Percentiles rank a stretch among this genome's conserved stretches.
Evolutionary conservation across 1,140 invertebrate species (phyloP).

Genomic region (Heliconius congener): DNA sequence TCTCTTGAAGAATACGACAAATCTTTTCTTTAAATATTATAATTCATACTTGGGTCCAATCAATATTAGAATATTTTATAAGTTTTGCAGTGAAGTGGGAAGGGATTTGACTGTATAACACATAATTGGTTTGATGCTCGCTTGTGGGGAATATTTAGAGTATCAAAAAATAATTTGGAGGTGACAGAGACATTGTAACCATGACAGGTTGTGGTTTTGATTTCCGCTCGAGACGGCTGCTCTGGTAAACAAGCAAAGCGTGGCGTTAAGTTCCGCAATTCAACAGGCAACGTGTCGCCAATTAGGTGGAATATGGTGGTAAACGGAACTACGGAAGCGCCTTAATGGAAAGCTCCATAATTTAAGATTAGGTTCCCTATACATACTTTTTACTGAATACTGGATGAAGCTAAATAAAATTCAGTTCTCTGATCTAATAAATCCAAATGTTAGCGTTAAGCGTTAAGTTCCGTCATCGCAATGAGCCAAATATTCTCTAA

Average conservation of each 20-base stretch:
- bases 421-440: not conserved
- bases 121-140: not conserved
- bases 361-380: not conserved
- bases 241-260: too few species aligned
- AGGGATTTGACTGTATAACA: not conserved
- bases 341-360: not conserved
- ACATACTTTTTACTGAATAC: not conserved
- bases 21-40: slow-evolving; percentile 24
- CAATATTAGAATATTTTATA: not conserved
- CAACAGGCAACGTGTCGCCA: too few species aligned
- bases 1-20: slow-evolving; percentile 5
- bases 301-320: too few species aligned
- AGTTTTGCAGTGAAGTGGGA: not conserved
- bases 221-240: too few species aligned
- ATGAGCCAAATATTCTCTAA: too few species aligned
- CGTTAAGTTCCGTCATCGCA: not conserved
- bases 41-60: slow-evolving; percentile 7
- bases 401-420: not conserved
- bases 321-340: too few species aligned
- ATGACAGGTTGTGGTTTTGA: too few species aligned
- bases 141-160: not conserved
- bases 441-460: not conserved
- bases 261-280: too few species aligned
- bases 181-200: too few species aligned
- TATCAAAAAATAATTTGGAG: not conserved